phyloP scores from a whole-genome alignment of 2,888 invertebrate species.

The Heterodera filipjevi region DNA sequence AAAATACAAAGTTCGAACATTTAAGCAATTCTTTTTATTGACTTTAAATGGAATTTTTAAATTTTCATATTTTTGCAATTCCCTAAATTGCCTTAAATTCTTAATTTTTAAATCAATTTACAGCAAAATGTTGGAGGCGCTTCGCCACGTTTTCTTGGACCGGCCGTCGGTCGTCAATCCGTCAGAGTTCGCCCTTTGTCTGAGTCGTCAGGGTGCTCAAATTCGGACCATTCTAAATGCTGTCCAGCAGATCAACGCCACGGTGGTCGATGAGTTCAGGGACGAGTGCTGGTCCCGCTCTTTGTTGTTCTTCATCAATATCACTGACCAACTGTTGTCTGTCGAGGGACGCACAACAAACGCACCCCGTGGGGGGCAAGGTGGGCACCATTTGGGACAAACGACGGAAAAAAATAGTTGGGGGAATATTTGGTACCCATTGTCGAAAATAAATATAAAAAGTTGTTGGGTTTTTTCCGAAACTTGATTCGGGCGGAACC shows the following conservation, averaged over 20 bases:
- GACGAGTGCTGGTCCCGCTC: slow-evolving; percentile 57
- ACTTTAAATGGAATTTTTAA: no score
- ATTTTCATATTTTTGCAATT: no score
- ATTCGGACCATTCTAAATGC: slow-evolving; percentile 40
- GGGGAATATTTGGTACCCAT: no score
- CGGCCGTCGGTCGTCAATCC: not conserved
- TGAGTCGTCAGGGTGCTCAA: slow-evolving; percentile 43
- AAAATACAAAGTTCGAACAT: no score
- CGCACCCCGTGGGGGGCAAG: not conserved
- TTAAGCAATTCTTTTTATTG: no score
- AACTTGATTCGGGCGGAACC: no score
- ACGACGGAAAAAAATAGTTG: no score
- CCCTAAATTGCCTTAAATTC: no score
- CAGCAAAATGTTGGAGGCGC: slow-evolving; percentile 57
- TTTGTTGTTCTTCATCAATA: slow-evolving; percentile 55
- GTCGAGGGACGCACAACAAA: slow-evolving; percentile 29
- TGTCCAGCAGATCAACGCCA: slow-evolving; percentile 33
- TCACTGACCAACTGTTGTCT: slow-evolving; percentile 52
- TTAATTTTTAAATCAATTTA: no score
- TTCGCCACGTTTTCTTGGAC: slow-evolving; percentile 53
- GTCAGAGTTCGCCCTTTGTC: slow-evolving; percentile 6
- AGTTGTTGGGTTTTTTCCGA: no score
- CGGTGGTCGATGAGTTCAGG: slow-evolving; percentile 41
- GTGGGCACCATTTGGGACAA: not conserved
- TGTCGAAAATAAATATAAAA: no score